Base-by-base conservation (phyloP, 2,113 vertebrate species). In the Hucho hucho region DNA sequence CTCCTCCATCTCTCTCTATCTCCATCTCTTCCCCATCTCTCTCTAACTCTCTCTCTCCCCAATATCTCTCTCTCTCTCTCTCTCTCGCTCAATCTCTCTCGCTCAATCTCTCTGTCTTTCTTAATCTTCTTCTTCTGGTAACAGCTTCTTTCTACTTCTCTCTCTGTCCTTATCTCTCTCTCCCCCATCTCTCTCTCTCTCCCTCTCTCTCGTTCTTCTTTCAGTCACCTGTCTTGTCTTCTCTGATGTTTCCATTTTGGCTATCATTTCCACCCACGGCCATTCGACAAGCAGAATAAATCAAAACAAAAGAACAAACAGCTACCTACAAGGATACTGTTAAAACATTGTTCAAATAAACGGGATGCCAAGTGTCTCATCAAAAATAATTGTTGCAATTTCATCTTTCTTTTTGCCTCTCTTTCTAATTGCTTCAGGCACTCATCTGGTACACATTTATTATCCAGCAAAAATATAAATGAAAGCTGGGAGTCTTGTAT, bases 361-460 rank as follows among this genome's bases (percentile, higher is more conserved):
- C 64, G 74, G 65, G 24, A 43, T 80, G 70, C 64, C 61, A 75
- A 25, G 43, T 72, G 18, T 71, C 63, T 9, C 14, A 64, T 29
- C 24, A 43, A 81, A 79, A 64, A 81, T 75, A 76, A 85, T 84
- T 74, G 72, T 76, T 79, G 84, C 76, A 81, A 79, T 85, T 83
- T 76, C 46, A 82, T 47, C 29, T 73, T 69, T 64, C 4, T 32
- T 59, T 11, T 43, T 43, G 37, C 37, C 9, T 43, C 37, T 43
- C 4, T n/a, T 12, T 5, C 6, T 61, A 6, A 59, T 69, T 64
- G 49, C 76, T 73, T 71, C 65, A 22, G 76, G 75, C 74, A 1
- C 37, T 75, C 56, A 20, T 76, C 76, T 85, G 81, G 75, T 77
- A 24, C 26, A 29, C 77, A 56, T 63, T 72, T 72, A 67, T 76